These are phyloP conservation scores for Pseudococcus longispinus DNA, from an alignment of 2,888 invertebrate species.

Conservation along the genomic window DNA sequence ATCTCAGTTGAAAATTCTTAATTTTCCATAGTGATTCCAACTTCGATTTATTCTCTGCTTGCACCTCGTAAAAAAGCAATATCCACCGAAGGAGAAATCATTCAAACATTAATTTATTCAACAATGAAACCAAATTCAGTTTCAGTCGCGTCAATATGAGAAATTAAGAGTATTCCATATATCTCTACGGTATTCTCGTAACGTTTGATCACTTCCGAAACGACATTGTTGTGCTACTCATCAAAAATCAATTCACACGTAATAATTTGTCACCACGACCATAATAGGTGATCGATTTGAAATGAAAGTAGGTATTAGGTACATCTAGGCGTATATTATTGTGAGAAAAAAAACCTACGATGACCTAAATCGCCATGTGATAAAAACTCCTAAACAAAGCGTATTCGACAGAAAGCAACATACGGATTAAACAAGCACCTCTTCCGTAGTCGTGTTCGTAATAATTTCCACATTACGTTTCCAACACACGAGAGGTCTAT, in stretches of 20 bases:
- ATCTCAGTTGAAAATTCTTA: too few relatives aligned
- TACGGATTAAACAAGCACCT: background rate
- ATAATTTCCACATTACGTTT: background rate
- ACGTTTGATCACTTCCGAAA: background rate
- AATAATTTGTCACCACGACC: background rate
- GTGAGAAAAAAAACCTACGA: conserved; percentile 14
- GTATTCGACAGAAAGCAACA: conserved; percentile 2
- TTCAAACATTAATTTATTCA: background rate
- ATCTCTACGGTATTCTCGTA: background rate
- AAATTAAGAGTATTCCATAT: background rate
- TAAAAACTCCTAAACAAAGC: conserved; percentile 28
- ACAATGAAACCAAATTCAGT: background rate
- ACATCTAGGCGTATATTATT: background rate
- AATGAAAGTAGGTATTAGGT: conserved; percentile 14
- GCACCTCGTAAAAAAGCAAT: background rate
- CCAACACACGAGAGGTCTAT: background rate
- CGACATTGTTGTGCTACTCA: background rate
- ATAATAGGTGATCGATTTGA: conserved; percentile 20
- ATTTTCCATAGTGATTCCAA: too few relatives aligned
- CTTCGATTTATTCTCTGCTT: too few relatives aligned
- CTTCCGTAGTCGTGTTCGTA: background rate
- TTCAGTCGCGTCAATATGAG: background rate
- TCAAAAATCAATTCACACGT: conserved; percentile 5
- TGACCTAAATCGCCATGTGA: conserved; percentile 42
- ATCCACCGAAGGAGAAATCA: background rate